Percentiles rank a stretch among this genome's conserved stretches.
These are phyloP conservation scores for Hippocampus abdominalis DNA, from an alignment of 2,113 vertebrate species.

Conservation along the genomic window DNA sequence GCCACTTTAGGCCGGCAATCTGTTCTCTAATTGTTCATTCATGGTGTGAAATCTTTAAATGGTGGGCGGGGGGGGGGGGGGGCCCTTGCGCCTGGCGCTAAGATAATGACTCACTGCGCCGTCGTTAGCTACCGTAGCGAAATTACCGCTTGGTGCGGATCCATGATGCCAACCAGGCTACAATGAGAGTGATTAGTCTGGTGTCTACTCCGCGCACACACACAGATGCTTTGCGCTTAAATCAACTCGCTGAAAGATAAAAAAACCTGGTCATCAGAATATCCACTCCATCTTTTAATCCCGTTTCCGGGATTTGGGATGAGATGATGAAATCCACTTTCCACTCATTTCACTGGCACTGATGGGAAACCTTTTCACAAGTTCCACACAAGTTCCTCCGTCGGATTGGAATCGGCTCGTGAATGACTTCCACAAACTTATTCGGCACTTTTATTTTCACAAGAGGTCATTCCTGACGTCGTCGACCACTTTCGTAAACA, in stretches of 20 bases:
- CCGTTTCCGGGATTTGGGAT: constrained; percentile 41
- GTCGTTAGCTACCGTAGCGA: constrained; percentile 70
- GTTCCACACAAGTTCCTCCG: background rate
- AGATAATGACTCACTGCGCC: constrained; percentile 71
- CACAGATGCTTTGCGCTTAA: constrained; percentile 37
- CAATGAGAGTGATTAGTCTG: constrained; percentile 67
- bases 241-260: constrained; percentile 20
- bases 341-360: constrained; percentile 22
- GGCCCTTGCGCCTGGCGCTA: constrained; percentile 56
- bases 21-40: constrained; percentile 75
- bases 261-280: constrained; percentile 41
- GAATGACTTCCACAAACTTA: background rate
- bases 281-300: constrained; percentile 25
- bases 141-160: constrained; percentile 69
- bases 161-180: constrained; percentile 74
- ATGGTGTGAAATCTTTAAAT: constrained; percentile 73
- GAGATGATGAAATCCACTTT: constrained; percentile 51
- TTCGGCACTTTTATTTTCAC: background rate
- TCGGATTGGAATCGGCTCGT: background rate
- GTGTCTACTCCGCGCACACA: constrained; percentile 54
- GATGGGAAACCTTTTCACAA: background rate
- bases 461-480: constrained; percentile 33
- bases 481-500: constrained; percentile 46
- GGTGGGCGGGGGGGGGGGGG: constrained; percentile 22
- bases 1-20: constrained; percentile 52